Conservation (phyloP, 2,797 vertebrate genomes). For the Anguilla megastoma region DNA sequence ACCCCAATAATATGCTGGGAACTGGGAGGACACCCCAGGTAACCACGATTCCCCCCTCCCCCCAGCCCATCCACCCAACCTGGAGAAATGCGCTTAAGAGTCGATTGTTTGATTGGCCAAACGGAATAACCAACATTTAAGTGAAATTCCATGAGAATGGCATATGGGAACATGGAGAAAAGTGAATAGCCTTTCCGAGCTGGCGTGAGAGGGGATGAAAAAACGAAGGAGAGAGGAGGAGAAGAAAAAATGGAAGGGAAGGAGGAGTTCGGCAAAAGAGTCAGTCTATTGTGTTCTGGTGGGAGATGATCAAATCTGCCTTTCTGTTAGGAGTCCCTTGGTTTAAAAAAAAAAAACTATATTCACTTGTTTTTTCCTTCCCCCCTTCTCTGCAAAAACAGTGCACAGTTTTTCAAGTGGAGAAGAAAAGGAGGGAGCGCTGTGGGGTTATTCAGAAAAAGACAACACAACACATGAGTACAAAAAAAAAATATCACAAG, state of each 20-base stretch:
- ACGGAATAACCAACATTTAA: background rate
- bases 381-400: background rate
- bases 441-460: background rate
- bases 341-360: background rate
- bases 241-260: background rate
- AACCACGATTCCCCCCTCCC: background rate
- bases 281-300: background rate
- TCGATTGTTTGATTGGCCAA: background rate
- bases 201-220: background rate
- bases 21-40: background rate
- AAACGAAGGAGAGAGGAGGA: background rate
- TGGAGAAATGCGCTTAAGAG: background rate
- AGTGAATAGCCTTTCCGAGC: background rate
- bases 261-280: background rate
- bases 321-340: background rate
- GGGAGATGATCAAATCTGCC: background rate
- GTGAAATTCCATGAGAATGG: background rate
- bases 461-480: background rate
- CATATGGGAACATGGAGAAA: background rate
- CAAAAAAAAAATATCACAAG: background rate
- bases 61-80: background rate
- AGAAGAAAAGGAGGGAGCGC: background rate
- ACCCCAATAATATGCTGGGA: background rate
- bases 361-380: background rate
- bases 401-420: background rate